phyloP scores from a whole-genome alignment of 2,888 invertebrate genomes.

The Thysanoteuthis rhombus region DNA sequence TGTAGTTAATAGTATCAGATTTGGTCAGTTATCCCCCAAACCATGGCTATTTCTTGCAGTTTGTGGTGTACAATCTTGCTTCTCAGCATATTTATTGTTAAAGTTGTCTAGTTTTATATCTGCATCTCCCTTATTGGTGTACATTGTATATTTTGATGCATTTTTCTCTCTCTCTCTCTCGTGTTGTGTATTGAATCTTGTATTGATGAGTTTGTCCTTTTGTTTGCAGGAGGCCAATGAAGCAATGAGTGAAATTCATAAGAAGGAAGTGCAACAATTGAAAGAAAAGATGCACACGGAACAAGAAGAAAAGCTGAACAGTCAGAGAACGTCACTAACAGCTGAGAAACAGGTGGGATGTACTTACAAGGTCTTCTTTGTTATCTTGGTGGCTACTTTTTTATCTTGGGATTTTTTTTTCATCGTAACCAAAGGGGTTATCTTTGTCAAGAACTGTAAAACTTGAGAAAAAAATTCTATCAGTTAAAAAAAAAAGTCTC shows the following conservation, averaged over 20 bases:
- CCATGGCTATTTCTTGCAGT: not conserved
- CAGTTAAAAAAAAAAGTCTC: too few species aligned
- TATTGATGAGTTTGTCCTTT: not conserved
- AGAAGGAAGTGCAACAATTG: conserved; percentile 39
- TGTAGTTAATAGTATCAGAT: too few species aligned
- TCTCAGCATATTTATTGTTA: not conserved
- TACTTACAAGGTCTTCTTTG: not conserved
- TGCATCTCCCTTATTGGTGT: too few species aligned
- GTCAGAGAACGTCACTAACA: conserved; percentile 49
- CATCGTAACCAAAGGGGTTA: not conserved
- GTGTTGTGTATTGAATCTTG: not conserved
- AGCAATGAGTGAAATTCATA: conserved; percentile 29
- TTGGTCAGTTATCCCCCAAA: not conserved
- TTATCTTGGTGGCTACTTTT: not conserved
- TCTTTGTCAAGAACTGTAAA: not conserved
- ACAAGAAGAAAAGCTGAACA: conserved; percentile 51
- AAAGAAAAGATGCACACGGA: conserved; percentile 37
- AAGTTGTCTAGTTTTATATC: too few species aligned
- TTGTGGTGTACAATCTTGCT: not conserved
- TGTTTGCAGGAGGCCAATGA: not conserved
- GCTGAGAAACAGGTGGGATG: conserved; percentile 61
- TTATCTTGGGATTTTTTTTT: not conserved
- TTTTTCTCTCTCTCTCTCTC: not conserved
- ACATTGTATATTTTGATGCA: not conserved
- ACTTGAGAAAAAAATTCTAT: too few species aligned